phyloP scores from a whole-genome alignment of 2,797 vertebrate genomes.

The Melanotaenia pygmaea region DNA sequence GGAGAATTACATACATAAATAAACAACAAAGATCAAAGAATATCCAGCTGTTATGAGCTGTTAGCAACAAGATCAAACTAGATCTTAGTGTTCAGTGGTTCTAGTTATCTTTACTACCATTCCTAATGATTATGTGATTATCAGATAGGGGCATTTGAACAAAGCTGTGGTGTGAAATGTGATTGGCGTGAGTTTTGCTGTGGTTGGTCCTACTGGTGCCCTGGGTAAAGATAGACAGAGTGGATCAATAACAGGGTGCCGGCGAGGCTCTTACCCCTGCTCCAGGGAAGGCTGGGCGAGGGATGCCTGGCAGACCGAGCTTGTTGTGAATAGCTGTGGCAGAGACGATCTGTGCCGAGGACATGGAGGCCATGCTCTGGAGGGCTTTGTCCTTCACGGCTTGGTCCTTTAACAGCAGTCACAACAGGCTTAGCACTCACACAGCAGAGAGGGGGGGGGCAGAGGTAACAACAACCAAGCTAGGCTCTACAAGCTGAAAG shows the following conservation, averaged over 20 bases:
- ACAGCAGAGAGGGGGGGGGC: conserved; percentile 64
- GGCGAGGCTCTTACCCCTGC: conserved; percentile 92
- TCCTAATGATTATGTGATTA: conserved; percentile 77
- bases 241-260: conserved; percentile 64
- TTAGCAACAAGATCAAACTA: conserved; percentile 60
- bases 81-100: conserved; percentile 57
- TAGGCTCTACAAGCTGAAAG: conserved; percentile 70
- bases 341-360: conserved; percentile 99
- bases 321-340: conserved; percentile 99
- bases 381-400: conserved; percentile 99
- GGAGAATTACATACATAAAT: conserved; percentile 77
- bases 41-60: conserved; percentile 61
- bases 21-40: conserved; percentile 64
- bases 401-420: conserved; percentile 98
- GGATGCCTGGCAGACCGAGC: conserved; percentile 97
- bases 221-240: conserved; percentile 66
- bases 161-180: conserved; percentile 80
- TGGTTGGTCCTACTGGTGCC: conserved; percentile 55
- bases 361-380: conserved; percentile 99
- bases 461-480: conserved; percentile 73
- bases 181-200: conserved; percentile 70
- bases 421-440: conserved; percentile 87
- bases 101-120: conserved; percentile 78
- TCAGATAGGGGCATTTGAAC: conserved; percentile 79
- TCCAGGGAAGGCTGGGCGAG: conserved; percentile 95